Evolutionary conservation across 1,140 invertebrate species (phyloP), one percentile per base, ranked within the genome.

Genomic region (Triops cancriformis): DNA sequence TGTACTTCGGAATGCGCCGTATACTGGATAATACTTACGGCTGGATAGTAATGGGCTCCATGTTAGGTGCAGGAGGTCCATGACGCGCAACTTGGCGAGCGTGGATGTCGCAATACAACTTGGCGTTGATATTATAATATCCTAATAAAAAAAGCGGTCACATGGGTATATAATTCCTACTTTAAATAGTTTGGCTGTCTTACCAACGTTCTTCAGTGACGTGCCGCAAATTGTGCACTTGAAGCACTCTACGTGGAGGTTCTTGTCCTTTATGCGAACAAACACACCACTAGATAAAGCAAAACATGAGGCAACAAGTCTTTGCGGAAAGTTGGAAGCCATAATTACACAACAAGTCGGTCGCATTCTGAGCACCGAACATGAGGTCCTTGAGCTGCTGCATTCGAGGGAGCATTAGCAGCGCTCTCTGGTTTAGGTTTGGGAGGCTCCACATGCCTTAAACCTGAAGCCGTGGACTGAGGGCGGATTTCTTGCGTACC

Each of bases 231-330:
- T 97, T 73, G 94, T 90, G 85, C 96, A 98, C 85, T 96, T 96
- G 89, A 98, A 98, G 85, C 96, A 98, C 83, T 97, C 95, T 74
- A 97, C 94, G 87, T 98, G 96, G 77, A 98, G 87, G 83, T 95
- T 96, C 85, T 96, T 96, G 81, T 97, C 95, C 89, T 96, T 96
- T 85, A 97, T 96, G 82, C 94, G 91, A 64, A 96, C 95, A 87
- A 97, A 98, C 45, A 98, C 95, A 76, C 96, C 96, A 80, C 95
- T 97, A 85, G 79, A 86, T 85, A 74, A 26, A 78, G 72, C 77
- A 76, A 79, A 79, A 41, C 41, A 72, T 73, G 26, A 76, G 75
- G 76, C 72, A n/a, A 75, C 45, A 73, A 11, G 73, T 76, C 77
- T 83, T 73, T 72, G 27, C 11, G 14, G 11, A 72, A 37, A 77